Evolutionary conservation across 2,113 vertebrate genomes (phyloP).

Genomic region (Tricholaema leucomelas): DNA sequence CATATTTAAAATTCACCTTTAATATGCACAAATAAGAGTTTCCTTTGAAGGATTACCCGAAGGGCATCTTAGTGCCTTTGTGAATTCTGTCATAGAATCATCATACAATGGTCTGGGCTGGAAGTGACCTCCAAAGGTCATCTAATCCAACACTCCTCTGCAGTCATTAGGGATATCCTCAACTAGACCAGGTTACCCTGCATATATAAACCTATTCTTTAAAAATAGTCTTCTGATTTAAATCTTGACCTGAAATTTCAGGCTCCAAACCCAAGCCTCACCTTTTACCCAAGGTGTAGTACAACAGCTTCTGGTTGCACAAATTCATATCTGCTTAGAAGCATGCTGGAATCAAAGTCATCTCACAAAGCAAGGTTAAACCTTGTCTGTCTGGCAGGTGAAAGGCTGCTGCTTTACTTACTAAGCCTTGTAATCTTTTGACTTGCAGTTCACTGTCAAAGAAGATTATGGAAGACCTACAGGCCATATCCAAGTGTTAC

Average conservation of each 20-base stretch:
- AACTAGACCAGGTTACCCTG: too few relatives aligned
- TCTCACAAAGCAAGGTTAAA: slow-evolving; percentile 18
- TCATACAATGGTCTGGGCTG: too few relatives aligned
- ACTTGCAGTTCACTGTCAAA: slow-evolving; percentile 26
- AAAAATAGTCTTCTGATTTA: neutral
- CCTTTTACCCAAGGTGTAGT: neutral
- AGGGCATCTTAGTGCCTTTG: neutral
- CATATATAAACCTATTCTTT: neutral
- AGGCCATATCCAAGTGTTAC: slow-evolving; percentile 45
- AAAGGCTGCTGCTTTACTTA: slow-evolving; percentile 57
- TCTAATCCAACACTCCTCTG: too few relatives aligned
- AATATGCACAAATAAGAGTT: neutral
- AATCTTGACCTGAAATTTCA: neutral
- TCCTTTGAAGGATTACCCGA: neutral
- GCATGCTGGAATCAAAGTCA: neutral
- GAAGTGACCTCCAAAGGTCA: too few relatives aligned
- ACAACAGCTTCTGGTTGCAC: neutral
- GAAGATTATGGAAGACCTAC: slow-evolving; percentile 53
- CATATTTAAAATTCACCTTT: neutral
- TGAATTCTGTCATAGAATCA: neutral
- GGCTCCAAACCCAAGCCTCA: neutral
- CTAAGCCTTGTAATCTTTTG: slow-evolving; percentile 61
- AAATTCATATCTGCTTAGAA: neutral
- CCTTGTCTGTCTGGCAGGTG: slow-evolving; percentile 34
- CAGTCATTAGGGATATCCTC: too few relatives aligned